A percentile compares a stretch with the other conserved stretches of the same genome.
Conservation (phyloP, 2,113 vertebrate species). For the Halcyon malimbica region DNA sequence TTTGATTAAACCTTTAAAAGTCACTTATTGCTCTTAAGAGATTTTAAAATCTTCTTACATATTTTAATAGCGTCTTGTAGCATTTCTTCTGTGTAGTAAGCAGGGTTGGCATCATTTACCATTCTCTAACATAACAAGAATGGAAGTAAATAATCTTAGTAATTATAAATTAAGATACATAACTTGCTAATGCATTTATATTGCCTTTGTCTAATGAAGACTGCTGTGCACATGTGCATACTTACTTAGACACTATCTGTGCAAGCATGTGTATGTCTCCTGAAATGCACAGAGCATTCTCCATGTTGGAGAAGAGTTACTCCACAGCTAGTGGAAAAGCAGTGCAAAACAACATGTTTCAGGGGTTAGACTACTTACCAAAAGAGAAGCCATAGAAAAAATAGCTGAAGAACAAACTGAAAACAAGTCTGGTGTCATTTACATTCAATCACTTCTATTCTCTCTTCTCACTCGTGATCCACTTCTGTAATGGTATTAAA, state of each 20-base stretch:
- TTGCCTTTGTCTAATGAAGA: neutral
- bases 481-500: neutral
- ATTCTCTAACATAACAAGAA: neutral
- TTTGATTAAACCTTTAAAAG: neutral
- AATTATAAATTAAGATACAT: neutral
- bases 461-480: neutral
- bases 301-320: neutral
- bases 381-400: neutral
- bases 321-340: neutral
- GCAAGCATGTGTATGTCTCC: neutral
- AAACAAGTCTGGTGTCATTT: neutral
- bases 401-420: neutral
- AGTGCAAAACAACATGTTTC: neutral
- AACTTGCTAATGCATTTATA: neutral
- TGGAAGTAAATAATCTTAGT: neutral
- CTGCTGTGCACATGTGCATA: neutral
- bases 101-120: neutral
- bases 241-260: fast-evolving
- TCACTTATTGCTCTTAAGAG: neutral
- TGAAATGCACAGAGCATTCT: neutral
- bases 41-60: neutral
- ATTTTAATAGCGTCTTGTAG: neutral
- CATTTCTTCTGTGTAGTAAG: neutral
- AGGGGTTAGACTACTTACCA: neutral
- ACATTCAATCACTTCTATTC: neutral